A percentile compares a stretch with the other conserved stretches of the same genome.
Conservation (phyloP, 1,140 invertebrate genomes). For the Lucilia sericata region DNA sequence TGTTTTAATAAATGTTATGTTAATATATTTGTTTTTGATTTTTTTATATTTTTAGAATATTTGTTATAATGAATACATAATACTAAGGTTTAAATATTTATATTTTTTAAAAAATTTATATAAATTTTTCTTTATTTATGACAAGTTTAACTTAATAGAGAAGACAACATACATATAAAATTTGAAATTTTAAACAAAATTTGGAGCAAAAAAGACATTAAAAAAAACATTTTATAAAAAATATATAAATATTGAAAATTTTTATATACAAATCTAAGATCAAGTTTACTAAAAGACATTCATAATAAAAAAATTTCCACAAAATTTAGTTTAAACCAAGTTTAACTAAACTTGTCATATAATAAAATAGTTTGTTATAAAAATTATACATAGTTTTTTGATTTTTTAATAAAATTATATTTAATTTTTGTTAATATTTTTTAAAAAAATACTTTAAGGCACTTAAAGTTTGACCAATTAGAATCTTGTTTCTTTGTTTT, state of each 20-base stretch:
- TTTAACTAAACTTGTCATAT: constrained; percentile 17
- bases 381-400: not conserved
- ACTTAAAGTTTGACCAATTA: constrained; percentile 42
- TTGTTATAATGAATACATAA: not conserved
- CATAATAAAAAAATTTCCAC: not conserved
- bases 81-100: constrained; percentile 30
- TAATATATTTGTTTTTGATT: not conserved
- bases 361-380: not conserved
- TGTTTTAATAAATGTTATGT: not conserved
- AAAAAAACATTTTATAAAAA: not conserved
- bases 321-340: constrained; percentile 9
- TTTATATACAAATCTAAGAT: not conserved
- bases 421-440: not conserved
- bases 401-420: not conserved
- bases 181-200: not conserved
- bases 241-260: too few species aligned
- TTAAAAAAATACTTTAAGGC: constrained; percentile 48
- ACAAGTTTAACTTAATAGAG: constrained; percentile 36
- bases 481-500: not conserved
- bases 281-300: not conserved
- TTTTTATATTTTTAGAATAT: not conserved
- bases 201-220: not conserved
- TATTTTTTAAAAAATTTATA: not conserved
- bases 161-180: constrained; percentile 28
- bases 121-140: constrained; percentile 26